Evolutionary conservation across 2,888 invertebrate species (phyloP), one percentile per base, ranked within the genome.

Genomic region (Xanthia icteritia): DNA sequence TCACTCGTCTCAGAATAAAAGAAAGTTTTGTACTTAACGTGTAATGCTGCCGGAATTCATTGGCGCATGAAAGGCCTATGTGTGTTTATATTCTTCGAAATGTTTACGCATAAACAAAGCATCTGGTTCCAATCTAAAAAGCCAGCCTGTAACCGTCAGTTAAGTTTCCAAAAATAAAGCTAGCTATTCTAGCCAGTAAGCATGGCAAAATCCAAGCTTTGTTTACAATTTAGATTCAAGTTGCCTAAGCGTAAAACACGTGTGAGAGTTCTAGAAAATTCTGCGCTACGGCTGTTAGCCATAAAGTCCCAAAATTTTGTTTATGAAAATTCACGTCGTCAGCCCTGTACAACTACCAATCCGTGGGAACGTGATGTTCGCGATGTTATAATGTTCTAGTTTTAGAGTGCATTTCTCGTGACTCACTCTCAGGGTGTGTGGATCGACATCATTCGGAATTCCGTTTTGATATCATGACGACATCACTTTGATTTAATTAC

Each of bases 401-500:
- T 91, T 90, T 90, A 89, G 89, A 87, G 87, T 89, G 89, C 90
- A 91, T 88, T 86, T 84, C 88, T 84, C 81, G 84, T 91, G 90
- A 90, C 83, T 91, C 91, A 90, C 71, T 81, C 65, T 66, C 81
- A 71, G 85, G 83, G 82, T 84, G 75, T 81, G 82, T 63, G 86
- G 86, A 83, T 67, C 71, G 79, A 83, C 81, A 81, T 80, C 80
- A 83, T 85, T 86, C 79, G 81, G 74, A 82, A 89, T 85, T 88
- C 87, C 76, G 82, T 86, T 83, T 81, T 81, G 71, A 77, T 81
- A 77, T 61, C 73, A 88, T 89, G 89, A 89, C 87, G 84, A 84
- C 84, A 88, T 88, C 82, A 73, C 72, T 72, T 77, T 76, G 77
- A 79, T 83, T 81, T 84, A 79, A 82, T 88, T 86, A 79, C 66